These are phyloP conservation scores for Trachelus troglodyta DNA, from an alignment of 2,888 invertebrate species.

Conservation along the genomic window DNA sequence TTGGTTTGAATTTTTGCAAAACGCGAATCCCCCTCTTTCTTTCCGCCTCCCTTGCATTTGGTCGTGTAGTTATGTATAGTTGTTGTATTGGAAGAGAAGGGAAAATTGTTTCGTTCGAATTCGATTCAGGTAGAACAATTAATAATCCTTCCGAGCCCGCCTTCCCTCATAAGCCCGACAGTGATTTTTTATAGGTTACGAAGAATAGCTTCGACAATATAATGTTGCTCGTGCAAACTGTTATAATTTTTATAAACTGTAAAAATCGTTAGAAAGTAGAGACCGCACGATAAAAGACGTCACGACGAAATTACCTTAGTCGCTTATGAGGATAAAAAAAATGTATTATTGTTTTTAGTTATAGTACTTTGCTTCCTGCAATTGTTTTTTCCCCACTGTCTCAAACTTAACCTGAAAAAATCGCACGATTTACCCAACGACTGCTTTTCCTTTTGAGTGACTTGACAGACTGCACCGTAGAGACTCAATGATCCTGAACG, in stretches of 20 bases:
- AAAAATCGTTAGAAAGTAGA: slow-evolving; percentile 6
- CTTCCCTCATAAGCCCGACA: neutral
- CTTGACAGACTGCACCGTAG: neutral
- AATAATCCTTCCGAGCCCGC: neutral
- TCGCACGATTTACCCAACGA: neutral
- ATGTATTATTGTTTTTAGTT: neutral
- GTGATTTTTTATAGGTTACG: neutral
- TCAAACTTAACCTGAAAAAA: neutral
- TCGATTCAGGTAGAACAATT: neutral
- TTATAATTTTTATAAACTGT: neutral
- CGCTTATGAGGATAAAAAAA: neutral
- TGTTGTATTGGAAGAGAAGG: neutral
- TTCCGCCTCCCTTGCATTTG: neutral
- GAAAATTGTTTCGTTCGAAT: neutral
- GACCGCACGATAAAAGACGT: neutral
- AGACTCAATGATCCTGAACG: neutral
- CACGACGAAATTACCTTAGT: neutral
- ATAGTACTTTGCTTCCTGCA: neutral
- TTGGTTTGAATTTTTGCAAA: neutral
- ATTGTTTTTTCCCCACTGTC: neutral
- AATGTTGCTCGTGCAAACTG: neutral
- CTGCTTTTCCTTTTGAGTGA: neutral
- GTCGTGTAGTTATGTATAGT: neutral
- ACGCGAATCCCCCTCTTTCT: neutral
- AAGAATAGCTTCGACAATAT: neutral